Base-by-base conservation (phyloP, 2,888 invertebrate genomes). In the Stegophylla sp. region DNA sequence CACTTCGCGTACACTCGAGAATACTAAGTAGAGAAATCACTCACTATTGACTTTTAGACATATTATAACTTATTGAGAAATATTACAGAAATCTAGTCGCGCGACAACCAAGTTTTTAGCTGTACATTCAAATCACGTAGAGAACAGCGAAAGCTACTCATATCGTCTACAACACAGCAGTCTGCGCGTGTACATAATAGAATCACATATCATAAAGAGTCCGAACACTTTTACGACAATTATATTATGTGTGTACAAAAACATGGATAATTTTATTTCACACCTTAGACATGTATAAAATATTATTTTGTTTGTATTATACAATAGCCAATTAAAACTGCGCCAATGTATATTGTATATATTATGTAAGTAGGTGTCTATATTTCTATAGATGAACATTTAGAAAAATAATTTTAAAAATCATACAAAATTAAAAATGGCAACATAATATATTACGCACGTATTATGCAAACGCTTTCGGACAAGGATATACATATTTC, bases 41-140 rank as follows among this genome's bases (percentile, higher is more conserved):
- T 26, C 17, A 17, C 15, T 15, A 5, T n/a, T n/a, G 41, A 72
- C 41, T 23, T 56, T 48, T 56, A 48, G 5, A 72, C 61, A 17
- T n/a, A n/a, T n/a, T n/a, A n/a, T 26, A 23, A 71, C 61, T 28
- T 28, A 61, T 61, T 61, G 28, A 15, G 5, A 61, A 28, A 61
- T 28, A 28, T 72, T 59, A n/a, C 43, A n/a, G 59, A 45, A 59
- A 59, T 59, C 43, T 59, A 7, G 59, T 59, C 43, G 72, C 12
- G 7, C 72, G 26, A 59, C 17, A 56, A 45, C 56, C 56, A 20
- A 56, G 56, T 71, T 72, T 61, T 1, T 74, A 20, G 34, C 63
- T 63, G 20, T 34, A 51, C 51, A 17, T 75, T 75, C 74, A 45
- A n/a, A 75, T 75, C 74, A 75, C 74, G 74, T 75, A 64, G 20